Conservation (phyloP, 2,113 vertebrate species). For the Coturnix japonica region DNA sequence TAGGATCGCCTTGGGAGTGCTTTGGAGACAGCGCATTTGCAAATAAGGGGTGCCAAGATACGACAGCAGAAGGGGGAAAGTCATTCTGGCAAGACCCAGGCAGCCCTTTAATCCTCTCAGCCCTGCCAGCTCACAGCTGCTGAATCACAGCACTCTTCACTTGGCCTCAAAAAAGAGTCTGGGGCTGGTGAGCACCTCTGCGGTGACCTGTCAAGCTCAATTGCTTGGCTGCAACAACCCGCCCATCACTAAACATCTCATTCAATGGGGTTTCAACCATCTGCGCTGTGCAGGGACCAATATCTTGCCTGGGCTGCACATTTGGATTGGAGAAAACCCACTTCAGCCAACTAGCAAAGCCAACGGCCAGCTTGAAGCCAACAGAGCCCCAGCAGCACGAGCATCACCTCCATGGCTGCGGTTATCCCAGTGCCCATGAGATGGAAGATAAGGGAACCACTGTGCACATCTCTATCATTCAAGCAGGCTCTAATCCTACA, state of each 20-base stretch:
- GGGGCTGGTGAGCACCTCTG: slow-evolving; percentile 9
- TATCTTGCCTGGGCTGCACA: neutral
- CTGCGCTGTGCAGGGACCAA: slow-evolving; percentile 23
- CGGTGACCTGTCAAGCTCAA: neutral
- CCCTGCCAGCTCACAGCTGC: slow-evolving; percentile 36
- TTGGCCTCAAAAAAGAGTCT: neutral
- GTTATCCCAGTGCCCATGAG: fast-evolving
- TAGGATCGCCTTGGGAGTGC: neutral
- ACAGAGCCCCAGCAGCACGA: neutral
- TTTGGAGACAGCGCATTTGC: neutral
- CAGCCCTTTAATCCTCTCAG: slow-evolving; percentile 35
- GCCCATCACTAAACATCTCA: neutral
- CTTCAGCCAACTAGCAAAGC: neutral
- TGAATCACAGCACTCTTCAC: neutral
- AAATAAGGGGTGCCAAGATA: neutral
- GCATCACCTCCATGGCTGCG: fast-evolving
- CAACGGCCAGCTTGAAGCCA: neutral
- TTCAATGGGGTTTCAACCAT: slow-evolving; percentile 49
- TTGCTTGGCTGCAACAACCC: slow-evolving; percentile 13
- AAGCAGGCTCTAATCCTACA: neutral
- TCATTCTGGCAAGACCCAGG: neutral
- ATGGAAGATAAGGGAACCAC: neutral
- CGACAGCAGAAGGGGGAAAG: neutral
- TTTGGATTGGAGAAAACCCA: neutral
- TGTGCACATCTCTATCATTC: slow-evolving; percentile 39